Base-by-base conservation (phyloP, 2,888 invertebrate species). In the Sinhomidia bicolor region DNA sequence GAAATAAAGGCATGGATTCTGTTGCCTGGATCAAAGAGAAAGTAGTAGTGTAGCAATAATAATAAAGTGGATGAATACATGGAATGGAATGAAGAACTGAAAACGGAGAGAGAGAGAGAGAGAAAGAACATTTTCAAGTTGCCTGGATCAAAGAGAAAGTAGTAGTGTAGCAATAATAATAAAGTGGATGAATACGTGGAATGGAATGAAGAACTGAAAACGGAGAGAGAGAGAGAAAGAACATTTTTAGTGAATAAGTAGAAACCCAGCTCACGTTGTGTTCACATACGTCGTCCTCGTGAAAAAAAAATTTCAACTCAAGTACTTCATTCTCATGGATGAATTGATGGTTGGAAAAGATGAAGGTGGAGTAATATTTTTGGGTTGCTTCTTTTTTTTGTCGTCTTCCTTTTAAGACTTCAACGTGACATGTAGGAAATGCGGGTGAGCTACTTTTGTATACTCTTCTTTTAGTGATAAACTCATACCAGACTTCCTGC, bases 391-490 rank as follows among this genome's bases (percentile, higher is more conserved):
- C 51, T 51, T 80, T 54, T 12, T 54, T 54, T 12, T 54, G 62
- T 78, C 84, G 76, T 74, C 65, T 54, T 79, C 68, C 9, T 54
- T 32, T 36, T 51, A 85, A 14, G 80, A 68, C 80, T 86, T 41
- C 80, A 80, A 86, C 68, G 86, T 86, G 86, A 86, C 86, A 86
- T 86, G 80, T 80, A 86, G 86, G 86, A 86, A 86, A 74, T 81
- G 60, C 41, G 80, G 86, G 65, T 80, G 80, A 81, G 60, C 86
- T 54, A 86, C 71, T 86, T 80, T 81, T 51, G 57, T 68, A 44
- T 65, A 81, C 57, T 71, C 17, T n/a, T 20, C 12, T 23, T 36
- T n/a, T n/a, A n/a, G 20, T 26, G 36, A 44, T 51, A 65, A 78
- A 51, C 79, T 60, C 78, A 85, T 54, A 71, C 26, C n/a, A n/a